Percentiles rank a stretch among this genome's conserved stretches.
Evolutionary conservation across 1,140 invertebrate species (phyloP).

Genomic region (Drosophila sproati): DNA sequence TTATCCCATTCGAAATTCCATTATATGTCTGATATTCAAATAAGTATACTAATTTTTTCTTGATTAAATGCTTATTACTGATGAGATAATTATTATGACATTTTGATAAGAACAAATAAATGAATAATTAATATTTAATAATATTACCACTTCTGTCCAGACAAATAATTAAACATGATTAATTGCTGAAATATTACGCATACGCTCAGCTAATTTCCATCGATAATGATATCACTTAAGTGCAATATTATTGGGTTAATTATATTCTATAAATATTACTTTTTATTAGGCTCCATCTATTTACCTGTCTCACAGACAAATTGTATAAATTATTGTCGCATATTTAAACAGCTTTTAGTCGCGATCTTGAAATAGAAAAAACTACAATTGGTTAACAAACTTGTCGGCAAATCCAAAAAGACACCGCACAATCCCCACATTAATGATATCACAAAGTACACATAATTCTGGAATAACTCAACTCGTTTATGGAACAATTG

Average conservation of each 20-base stretch:
- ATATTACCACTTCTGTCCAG: background rate
- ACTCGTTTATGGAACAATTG: conserved; percentile 39
- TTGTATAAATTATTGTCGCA: background rate
- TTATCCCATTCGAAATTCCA: too few relatives aligned
- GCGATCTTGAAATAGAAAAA: conserved; percentile 1
- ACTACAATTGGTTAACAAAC: background rate
- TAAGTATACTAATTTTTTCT: too few relatives aligned
- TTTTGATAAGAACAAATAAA: background rate
- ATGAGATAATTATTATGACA: background rate
- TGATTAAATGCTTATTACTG: too few relatives aligned
- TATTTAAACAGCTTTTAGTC: conserved; percentile 36
- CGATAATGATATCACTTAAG: background rate
- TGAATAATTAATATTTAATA: background rate
- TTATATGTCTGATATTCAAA: too few relatives aligned
- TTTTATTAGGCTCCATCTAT: background rate
- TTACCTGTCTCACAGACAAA: background rate
- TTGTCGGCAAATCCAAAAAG: conserved; percentile 12
- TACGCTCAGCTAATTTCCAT: conserved; percentile 3
- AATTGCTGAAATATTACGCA: background rate
- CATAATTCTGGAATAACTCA: conserved; percentile 10
- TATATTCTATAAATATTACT: background rate
- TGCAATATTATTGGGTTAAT: background rate
- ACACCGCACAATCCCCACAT: background rate
- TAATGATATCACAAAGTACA: background rate
- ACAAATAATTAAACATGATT: background rate